phyloP scores from a whole-genome alignment of 2,797 vertebrate genomes.

The Melanotaenia boesemani region DNA sequence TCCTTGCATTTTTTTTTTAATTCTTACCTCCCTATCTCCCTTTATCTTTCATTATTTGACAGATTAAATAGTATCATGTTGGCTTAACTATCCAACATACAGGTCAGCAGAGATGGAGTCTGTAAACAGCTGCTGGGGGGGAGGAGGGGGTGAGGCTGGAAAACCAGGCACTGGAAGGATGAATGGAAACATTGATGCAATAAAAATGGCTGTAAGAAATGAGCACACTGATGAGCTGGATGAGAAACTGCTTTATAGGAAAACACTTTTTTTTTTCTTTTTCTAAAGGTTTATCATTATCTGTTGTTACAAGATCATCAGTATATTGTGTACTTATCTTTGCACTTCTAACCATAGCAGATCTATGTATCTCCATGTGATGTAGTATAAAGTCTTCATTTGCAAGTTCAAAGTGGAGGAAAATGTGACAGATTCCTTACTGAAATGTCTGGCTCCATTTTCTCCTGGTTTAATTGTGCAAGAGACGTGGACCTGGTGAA shows the following conservation, averaged over 20 bases:
- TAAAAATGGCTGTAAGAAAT: slow-evolving; percentile 13
- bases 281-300: neutral
- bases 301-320: neutral
- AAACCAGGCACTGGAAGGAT: slow-evolving; percentile 19
- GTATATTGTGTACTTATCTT: neutral
- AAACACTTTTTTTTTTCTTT: neutral
- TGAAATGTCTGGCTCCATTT: neutral
- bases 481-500: neutral
- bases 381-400: slow-evolving; percentile 3
- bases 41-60: slow-evolving; percentile 18
- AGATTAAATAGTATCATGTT: slow-evolving; percentile 31
- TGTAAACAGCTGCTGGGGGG: slow-evolving; percentile 40
- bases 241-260: slow-evolving; percentile 32
- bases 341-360: neutral
- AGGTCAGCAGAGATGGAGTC: slow-evolving; percentile 41
- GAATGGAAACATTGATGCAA: slow-evolving; percentile 30
- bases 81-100: slow-evolving; percentile 23
- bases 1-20: neutral
- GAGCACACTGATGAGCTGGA: neutral
- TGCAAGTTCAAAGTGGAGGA: neutral
- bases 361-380: neutral
- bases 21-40: neutral
- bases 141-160: slow-evolving; percentile 17
- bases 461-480: slow-evolving; percentile 4
- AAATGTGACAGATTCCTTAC: neutral